Evolutionary conservation across 2,888 invertebrate genomes (phyloP).

Genomic region (Scaptomyza caliginosa): DNA sequence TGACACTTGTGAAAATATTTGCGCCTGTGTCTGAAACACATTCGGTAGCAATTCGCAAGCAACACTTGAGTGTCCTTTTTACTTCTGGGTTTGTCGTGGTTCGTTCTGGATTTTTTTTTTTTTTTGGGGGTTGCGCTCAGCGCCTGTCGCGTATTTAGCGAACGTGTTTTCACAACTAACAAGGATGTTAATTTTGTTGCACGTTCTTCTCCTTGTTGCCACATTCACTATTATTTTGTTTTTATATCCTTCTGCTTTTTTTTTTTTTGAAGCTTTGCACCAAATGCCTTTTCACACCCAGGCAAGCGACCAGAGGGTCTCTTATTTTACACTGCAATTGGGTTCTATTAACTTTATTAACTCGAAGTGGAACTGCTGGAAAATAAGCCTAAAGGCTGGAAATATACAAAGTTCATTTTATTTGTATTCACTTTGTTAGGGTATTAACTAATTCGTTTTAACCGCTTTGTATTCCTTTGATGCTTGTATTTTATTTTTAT

Average conservation of each 20-base stretch:
- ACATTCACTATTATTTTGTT: slow-evolving; percentile 53
- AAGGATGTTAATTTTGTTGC: slow-evolving; percentile 80
- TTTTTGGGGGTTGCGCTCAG: slow-evolving; percentile 54
- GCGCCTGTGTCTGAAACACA: slow-evolving; percentile 67
- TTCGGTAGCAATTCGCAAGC: background rate
- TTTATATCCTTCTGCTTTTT: slow-evolving; percentile 64
- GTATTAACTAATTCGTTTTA: background rate
- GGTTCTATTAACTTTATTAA: slow-evolving; percentile 3
- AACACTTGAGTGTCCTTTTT: slow-evolving; percentile 48
- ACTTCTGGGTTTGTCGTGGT: slow-evolving; percentile 2
- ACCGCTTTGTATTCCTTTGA: background rate
- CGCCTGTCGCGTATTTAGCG: slow-evolving; percentile 76
- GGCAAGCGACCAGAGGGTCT: slow-evolving; percentile 36
- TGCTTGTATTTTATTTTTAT: slow-evolving; percentile 72
- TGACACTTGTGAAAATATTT: slow-evolving; percentile 85
- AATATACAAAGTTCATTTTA: background rate
- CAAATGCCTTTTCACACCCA: slow-evolving; percentile 77
- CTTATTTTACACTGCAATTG: slow-evolving; percentile 16
- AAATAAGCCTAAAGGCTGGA: too few relatives aligned
- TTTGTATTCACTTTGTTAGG: background rate
- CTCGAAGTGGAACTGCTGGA: too few relatives aligned
- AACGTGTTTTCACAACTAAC: slow-evolving; percentile 82
- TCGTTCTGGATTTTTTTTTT: background rate
- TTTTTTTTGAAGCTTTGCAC: slow-evolving; percentile 65
- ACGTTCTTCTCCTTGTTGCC: slow-evolving; percentile 23